Evolutionary conservation across 1,140 invertebrate species (phyloP), one percentile per base, ranked within the genome.

Genomic region (Hyphantria cunea): DNA sequence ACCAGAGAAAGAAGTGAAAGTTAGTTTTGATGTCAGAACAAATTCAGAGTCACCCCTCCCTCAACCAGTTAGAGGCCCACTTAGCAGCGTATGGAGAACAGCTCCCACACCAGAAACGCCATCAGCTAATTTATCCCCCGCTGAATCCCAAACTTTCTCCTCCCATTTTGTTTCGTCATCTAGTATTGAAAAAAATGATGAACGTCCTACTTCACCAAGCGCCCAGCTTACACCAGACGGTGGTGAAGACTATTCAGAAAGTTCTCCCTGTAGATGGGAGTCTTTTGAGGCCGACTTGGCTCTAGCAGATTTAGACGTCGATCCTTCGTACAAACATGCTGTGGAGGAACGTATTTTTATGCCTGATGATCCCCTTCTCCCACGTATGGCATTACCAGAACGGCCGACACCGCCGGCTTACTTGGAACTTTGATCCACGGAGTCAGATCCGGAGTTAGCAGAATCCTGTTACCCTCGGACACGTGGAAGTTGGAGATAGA

Each of bases 331-430:
- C 60, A 91, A 91, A 68, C 90, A 92, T n/a, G 92, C 92, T 45
- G 92, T 93, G 0, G 92, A 93, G 70, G 93, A 93, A 70, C 89
- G 90, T 54, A 92, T 93, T 52, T 93, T 93, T 61, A 72, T 92
- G 64, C 90, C 91, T 3, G 92, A 92, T 31, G 88, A 78, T 66
- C 80, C 68, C 45, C 78, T 81, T 55, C 71, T 84, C 55, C 87
- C 72, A 49, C 80, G 78, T 37, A 78, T 87, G 31, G 70, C 76
- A 25, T 50, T 89, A 0, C 86, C 86, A 37, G 88, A 89, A 53
- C 58, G 82, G 48, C 86, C 88, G 10, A 89, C 86, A 6, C 88
- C 88, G 10, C 88, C 88, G 0, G 80, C 85, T 1, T 88, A 89
- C 67, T 65, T 89, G 51, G 88, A 90, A 72, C 86, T 90, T 80